Base-by-base conservation (phyloP, 2,113 vertebrate species). In the Felis chaus region DNA sequence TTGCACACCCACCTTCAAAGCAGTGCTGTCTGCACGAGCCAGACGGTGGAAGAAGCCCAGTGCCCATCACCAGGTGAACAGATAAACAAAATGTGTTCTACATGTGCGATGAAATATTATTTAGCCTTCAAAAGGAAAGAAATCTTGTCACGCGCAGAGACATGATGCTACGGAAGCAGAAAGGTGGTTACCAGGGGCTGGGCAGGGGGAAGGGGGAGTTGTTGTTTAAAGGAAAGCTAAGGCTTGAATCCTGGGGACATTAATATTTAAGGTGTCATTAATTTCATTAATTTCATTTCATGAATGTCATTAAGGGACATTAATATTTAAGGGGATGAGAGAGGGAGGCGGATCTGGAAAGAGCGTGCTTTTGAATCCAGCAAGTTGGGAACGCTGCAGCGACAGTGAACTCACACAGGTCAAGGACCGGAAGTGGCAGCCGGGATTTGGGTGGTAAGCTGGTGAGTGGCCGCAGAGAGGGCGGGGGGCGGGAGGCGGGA, bases 401-500 rank as follows among this genome's bases (percentile, higher is more conserved):
- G 8, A 61, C 57, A 8, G 41, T 85, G 63, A 80, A 14, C 68
- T 79, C 94, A 69, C 5, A 41, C 0, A 29, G 29, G 27, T 33
- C 6, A 82, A 66, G 68, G 68, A 65, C 41, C 13, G 68, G 66
- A 5, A 14, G 1, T 8, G n/a, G 27, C 68, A 21, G 0, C 36
- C 5, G 14, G 27, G 15, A 19, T 21, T 11, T 41, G 27, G 1
- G 11, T 9, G 14, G 18, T 25, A 61, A 69, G 14, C 36, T n/a
- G 27, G 39, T 41, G 27, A 29, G 50, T 21, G 18, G 41, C n/a
- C 27, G 41, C 89, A 29, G 48, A 36, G 33, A 50, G 9, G 13
- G 36, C 5, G 0, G 18, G 63, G 18, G 63, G 0, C 14, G 63
- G 18, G 63, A 25, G 31, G 57, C 0, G 0, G 13, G 27, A 25